Base-by-base conservation (phyloP, 2,888 invertebrate genomes). In the Electrophaes corylata region DNA sequence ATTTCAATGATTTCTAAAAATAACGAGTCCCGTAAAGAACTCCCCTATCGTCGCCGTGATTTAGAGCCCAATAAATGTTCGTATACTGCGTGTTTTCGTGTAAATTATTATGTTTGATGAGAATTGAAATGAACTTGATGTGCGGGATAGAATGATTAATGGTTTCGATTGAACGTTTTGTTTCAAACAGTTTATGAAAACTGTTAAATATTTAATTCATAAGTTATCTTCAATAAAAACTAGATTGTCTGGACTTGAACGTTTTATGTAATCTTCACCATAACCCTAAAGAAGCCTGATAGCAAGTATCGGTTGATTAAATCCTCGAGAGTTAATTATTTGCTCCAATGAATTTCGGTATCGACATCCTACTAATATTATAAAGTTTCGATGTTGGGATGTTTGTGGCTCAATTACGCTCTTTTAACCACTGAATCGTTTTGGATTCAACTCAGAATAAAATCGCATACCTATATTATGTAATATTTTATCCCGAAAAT, bases 21-120 rank as follows among this genome's bases (percentile, higher is more conserved):
- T 78, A 78, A 53, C 54, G 37, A 57, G 46, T 64, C 60, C 72
- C 68, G 62, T 70, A 68, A 71, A 69, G 62, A 63, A 65, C 65
- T 71, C 67, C 63, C 67, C 66, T 60, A 57, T 67, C 65, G 65
- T 56, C 55, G 62, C 69, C 40, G 66, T 78, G 78, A 79, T 79
- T 79, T 75, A 78, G 61, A 65, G 68, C 66, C 55, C 65, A 60
- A 70, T 78, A 73, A 79, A 75, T 67, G 70, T 71, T 72, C 63
- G 43, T 58, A 65, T 72, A 71, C 70, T 63, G 60, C 64, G 37
- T 68, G 69, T 71, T 59, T 62, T 62, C 49, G 31, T 60, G 59
- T 59, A 31, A 59, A 46, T 69, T 69, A 70, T 64, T 56, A 60
- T 62, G 29, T 66, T 55, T 64, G 60, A 63, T 68, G 53, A 52